These are phyloP conservation scores for Sarcophaga rosellei DNA, from an alignment of 2,888 invertebrate genomes.

Conservation along the genomic window DNA sequence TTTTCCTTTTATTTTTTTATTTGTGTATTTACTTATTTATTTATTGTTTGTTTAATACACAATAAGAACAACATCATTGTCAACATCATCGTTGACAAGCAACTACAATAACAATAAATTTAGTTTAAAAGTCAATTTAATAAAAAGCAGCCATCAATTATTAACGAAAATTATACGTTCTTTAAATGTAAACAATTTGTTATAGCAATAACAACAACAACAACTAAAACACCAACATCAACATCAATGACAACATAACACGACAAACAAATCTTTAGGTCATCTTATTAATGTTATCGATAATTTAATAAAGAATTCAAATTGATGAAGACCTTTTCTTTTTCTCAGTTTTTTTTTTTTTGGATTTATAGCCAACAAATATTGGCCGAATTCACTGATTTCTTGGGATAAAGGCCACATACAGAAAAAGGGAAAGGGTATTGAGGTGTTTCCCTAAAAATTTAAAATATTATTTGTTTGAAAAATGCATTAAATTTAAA, in stretches of 20 bases:
- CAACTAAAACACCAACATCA: not conserved
- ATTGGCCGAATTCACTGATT: too few species aligned
- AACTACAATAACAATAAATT: slow-evolving; percentile 4
- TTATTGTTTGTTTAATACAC: not conserved
- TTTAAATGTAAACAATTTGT: slow-evolving; percentile 45
- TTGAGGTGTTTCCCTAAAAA: too few species aligned
- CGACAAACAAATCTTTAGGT: not conserved
- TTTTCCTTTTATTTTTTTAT: not conserved
- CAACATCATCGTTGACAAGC: not conserved
- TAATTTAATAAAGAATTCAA: not conserved
- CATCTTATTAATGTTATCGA: not conserved
- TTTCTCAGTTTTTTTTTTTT: too few species aligned
- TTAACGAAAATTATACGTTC: slow-evolving; percentile 40
- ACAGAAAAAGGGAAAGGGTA: too few species aligned
- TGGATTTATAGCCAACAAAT: too few species aligned
- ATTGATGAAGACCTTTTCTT: too few species aligned
- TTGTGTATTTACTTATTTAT: not conserved
- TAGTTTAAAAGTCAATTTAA: slow-evolving; percentile 1
- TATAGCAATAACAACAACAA: slow-evolving; percentile 4
- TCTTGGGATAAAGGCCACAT: too few species aligned
- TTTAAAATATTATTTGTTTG: too few species aligned
- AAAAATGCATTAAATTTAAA: too few species aligned
- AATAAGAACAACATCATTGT: not conserved
- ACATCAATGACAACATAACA: not conserved
- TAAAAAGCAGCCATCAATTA: slow-evolving; percentile 30